Conservation (phyloP, 2,888 invertebrate species). For the Parelbella ahira region DNA sequence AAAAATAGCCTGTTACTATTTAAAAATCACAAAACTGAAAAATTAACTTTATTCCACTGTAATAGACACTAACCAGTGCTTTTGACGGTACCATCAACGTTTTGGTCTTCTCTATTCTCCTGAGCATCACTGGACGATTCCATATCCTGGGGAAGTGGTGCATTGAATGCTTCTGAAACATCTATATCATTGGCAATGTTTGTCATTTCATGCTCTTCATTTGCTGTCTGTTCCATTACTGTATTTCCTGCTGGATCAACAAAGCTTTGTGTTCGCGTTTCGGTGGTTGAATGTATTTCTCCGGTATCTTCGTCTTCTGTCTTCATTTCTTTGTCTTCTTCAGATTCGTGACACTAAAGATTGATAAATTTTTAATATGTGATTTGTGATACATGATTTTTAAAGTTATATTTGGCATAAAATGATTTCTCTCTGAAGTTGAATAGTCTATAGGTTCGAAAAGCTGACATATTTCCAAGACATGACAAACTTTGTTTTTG, state of each 20-base stretch:
- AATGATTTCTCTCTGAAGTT: too few species aligned
- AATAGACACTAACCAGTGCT: slow-evolving; percentile 37
- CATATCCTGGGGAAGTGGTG: slow-evolving; percentile 40
- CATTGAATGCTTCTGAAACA: slow-evolving; percentile 35
- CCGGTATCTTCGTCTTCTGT: slow-evolving; percentile 55
- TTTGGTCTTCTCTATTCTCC: slow-evolving; percentile 36
- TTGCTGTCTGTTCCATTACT: slow-evolving; percentile 25
- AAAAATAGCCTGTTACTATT: too few species aligned
- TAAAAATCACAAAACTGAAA: too few species aligned
- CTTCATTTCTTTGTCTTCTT: slow-evolving; percentile 58
- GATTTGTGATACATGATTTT: too few species aligned
- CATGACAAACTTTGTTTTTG: too few species aligned
- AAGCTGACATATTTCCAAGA: too few species aligned
- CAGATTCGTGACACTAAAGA: slow-evolving; percentile 49
- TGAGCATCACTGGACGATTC: slow-evolving; percentile 41
- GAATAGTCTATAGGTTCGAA: too few species aligned
- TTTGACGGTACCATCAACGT: slow-evolving; percentile 30
- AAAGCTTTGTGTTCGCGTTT: slow-evolving; percentile 23
- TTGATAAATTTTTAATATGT: neutral
- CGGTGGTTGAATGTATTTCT: slow-evolving; percentile 34
- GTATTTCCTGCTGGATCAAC: slow-evolving; percentile 26
- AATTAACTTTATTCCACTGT: too few species aligned
- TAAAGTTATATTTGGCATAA: too few species aligned
- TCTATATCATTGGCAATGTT: too few species aligned
- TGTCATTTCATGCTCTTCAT: too few species aligned